A percentile compares a stretch with the other conserved stretches of the same genome.
phyloP scores from a whole-genome alignment of 2,113 vertebrate species.

The Upupa epops region DNA sequence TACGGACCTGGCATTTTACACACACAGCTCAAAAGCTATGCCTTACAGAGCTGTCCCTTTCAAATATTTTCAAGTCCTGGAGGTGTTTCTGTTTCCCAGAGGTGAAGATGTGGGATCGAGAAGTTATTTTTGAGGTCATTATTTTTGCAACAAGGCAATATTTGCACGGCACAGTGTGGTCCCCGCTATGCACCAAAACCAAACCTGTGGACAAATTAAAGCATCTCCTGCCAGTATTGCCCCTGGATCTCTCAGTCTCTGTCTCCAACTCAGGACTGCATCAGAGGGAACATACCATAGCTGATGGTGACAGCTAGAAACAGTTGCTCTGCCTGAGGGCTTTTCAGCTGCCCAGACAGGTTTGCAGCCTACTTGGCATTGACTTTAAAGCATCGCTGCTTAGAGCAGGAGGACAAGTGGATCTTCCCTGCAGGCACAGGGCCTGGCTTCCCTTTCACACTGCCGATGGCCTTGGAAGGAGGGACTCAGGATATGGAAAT shows the following conservation, averaged over 20 bases:
- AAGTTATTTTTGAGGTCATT: accelerated
- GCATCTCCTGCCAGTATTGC: not conserved
- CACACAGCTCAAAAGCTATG: not conserved
- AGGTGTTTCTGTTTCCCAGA: not conserved
- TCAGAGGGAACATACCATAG: accelerated
- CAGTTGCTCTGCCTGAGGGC: not conserved
- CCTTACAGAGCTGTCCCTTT: not conserved
- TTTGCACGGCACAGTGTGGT: accelerated
- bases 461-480: not conserved
- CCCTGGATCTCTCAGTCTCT: accelerated
- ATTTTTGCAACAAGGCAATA: not conserved
- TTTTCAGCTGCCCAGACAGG: not conserved
- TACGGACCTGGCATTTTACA: not conserved
- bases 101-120: not conserved
- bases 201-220: not conserved
- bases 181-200: accelerated
- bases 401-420: not conserved
- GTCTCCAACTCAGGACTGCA: accelerated
- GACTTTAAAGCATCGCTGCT: not conserved
- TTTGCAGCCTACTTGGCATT: not conserved
- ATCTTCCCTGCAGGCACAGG: not conserved
- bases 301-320: not conserved
- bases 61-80: not conserved
- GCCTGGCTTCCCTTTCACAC: not conserved
- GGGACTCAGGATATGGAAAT: not conserved